A percentile compares a stretch with the other conserved stretches of the same genome.
phyloP scores from a whole-genome alignment of 2,888 invertebrate species.

The Ernsta delagoae region DNA sequence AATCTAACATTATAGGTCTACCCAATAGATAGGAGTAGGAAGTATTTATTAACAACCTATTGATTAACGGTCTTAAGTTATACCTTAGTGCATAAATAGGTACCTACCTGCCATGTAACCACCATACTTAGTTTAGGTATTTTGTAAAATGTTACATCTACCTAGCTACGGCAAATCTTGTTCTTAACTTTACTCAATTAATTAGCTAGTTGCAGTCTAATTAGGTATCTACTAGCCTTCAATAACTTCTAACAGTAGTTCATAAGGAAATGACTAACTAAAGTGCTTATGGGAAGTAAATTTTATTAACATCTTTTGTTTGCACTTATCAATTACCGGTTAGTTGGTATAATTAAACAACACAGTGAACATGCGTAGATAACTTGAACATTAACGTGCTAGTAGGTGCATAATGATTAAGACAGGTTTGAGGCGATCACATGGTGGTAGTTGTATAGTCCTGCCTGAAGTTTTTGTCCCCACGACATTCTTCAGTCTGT shows the following conservation, averaged over 20 bases:
- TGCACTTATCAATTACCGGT: neutral
- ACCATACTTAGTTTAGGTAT: too few relatives aligned
- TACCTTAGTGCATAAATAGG: too few relatives aligned
- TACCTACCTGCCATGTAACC: too few relatives aligned
- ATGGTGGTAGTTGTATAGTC: constrained; percentile 52
- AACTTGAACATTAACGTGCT: neutral
- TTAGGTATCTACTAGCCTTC: neutral
- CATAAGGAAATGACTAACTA: too few relatives aligned
- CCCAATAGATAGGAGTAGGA: too few relatives aligned
- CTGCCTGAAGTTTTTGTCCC: constrained; percentile 23
- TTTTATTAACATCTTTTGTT: neutral
- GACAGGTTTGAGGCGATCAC: constrained; percentile 63
- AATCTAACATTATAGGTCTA: too few relatives aligned
- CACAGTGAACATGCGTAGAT: constrained; percentile 12
- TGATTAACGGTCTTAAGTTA: too few relatives aligned
- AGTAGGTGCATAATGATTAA: constrained; percentile 15
- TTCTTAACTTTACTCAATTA: too few relatives aligned
- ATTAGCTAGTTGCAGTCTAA: too few relatives aligned
- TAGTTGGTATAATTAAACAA: constrained; percentile 11
- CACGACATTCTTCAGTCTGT: constrained; percentile 20
- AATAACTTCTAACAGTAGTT: neutral
- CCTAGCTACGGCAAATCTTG: too few relatives aligned
- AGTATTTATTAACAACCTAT: too few relatives aligned
- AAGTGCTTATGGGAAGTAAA: neutral
- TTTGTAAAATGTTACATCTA: too few relatives aligned